Evolutionary conservation across 2,888 invertebrate genomes (phyloP).

Genomic region (Salticus scenicus): DNA sequence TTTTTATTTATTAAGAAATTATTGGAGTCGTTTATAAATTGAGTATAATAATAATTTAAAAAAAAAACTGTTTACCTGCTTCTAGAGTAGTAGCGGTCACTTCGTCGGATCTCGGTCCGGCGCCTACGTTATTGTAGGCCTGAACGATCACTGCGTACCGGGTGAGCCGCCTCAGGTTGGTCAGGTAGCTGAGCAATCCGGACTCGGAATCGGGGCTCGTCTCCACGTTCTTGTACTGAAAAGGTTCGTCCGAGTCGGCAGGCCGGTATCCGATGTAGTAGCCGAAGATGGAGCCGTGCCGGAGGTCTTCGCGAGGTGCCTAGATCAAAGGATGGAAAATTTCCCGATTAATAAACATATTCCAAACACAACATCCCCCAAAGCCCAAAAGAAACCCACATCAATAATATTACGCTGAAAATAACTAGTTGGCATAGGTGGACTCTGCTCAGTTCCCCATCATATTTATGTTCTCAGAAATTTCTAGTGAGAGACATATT

Average conservation of each 20-base stretch:
- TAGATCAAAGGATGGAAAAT: too few species aligned
- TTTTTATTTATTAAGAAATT: too few species aligned
- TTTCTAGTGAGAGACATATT: too few species aligned
- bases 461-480: too few species aligned
- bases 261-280: constrained; percentile 76
- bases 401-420: too few species aligned
- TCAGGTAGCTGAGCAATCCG: constrained; percentile 56
- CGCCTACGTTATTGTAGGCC: constrained; percentile 67
- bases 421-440: too few species aligned
- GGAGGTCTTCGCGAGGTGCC: constrained; percentile 74
- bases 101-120: constrained; percentile 70
- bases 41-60: too few species aligned
- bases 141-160: constrained; percentile 65
- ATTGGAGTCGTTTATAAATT: too few species aligned
- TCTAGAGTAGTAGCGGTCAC: constrained; percentile 61
- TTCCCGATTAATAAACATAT: too few species aligned
- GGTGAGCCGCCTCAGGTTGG: constrained; percentile 64
- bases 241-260: constrained; percentile 66
- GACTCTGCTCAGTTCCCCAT: too few species aligned
- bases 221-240: constrained; percentile 72
- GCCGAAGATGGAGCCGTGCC: constrained; percentile 75
- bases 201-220: constrained; percentile 37
- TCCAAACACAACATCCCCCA: too few species aligned
- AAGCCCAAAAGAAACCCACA: too few species aligned
- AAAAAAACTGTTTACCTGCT: constrained; percentile 68